phyloP scores from a whole-genome alignment of 2,797 vertebrate species.

The Crenichthys baileyi region DNA sequence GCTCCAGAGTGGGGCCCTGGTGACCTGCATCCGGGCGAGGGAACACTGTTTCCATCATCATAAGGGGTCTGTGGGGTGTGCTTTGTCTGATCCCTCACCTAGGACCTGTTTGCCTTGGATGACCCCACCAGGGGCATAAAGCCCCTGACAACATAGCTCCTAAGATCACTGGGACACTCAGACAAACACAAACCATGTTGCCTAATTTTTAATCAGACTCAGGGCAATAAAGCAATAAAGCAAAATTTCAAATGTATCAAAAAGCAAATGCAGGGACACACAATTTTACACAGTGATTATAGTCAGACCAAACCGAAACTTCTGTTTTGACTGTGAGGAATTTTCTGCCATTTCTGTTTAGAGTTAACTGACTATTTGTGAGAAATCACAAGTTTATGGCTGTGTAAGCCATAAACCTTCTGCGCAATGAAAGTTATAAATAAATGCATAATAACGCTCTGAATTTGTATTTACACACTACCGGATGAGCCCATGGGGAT shows the following conservation, averaged over 20 bases:
- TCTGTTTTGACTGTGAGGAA: constrained; percentile 39
- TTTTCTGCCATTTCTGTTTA: constrained; percentile 36
- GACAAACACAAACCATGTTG: background rate
- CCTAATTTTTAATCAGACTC: background rate
- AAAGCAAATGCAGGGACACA: constrained; percentile 11
- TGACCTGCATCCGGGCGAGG: too few relatives aligned
- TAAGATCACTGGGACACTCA: too few relatives aligned
- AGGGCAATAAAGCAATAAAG: constrained; percentile 9
- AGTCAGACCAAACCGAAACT: constrained; percentile 16
- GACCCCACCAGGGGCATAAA: too few relatives aligned
- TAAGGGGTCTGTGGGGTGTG: too few relatives aligned
- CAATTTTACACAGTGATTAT: constrained; percentile 26
- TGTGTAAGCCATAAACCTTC: constrained; percentile 59
- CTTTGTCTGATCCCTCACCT: too few relatives aligned
- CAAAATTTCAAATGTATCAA: constrained; percentile 22
- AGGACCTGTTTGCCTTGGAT: too few relatives aligned
- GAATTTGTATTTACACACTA: constrained; percentile 71
- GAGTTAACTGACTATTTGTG: constrained; percentile 41
- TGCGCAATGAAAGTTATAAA: constrained; percentile 62
- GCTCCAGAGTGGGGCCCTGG: too few relatives aligned
- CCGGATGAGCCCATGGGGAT: constrained; percentile 63
- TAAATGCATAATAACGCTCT: constrained; percentile 64
- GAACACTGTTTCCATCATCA: too few relatives aligned
- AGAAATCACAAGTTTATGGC: constrained; percentile 49
- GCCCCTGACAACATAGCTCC: too few relatives aligned